Conservation (phyloP, 2,113 vertebrate genomes). For the Oncorhynchus gorbuscha region DNA sequence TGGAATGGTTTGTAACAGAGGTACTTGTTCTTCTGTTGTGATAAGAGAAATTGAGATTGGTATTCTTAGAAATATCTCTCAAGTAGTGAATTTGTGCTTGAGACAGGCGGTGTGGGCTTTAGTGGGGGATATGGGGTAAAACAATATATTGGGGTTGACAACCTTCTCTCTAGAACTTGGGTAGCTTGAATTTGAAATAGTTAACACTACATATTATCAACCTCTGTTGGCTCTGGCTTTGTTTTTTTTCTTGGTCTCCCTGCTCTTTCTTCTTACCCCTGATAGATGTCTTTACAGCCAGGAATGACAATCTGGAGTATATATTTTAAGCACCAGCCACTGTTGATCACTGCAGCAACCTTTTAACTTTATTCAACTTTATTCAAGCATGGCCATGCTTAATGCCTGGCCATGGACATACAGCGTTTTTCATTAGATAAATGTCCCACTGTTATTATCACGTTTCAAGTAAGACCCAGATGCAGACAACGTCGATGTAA, state of each 20-base stretch:
- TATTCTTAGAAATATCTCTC: neutral
- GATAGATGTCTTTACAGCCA: slow-evolving; percentile 24
- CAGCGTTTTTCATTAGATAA: slow-evolving; percentile 21
- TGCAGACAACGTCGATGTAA: no score
- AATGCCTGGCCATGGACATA: slow-evolving; percentile 13
- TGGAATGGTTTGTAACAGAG: neutral
- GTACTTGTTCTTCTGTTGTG: neutral
- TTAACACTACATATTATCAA: neutral
- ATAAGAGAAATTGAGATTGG: slow-evolving; percentile 3
- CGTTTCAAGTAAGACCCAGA: no score
- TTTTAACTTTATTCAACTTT: slow-evolving; percentile 44
- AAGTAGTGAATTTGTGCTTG: slow-evolving; percentile 4
- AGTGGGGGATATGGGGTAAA: neutral
- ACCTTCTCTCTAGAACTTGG: neutral
- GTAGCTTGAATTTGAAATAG: slow-evolving; percentile 2
- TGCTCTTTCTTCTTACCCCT: neutral
- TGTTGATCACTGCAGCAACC: slow-evolving; percentile 20
- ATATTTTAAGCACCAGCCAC: slow-evolving; percentile 19
- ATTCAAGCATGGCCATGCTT: slow-evolving; percentile 11
- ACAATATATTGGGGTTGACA: neutral
- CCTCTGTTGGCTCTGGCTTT: neutral
- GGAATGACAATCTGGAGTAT: slow-evolving; percentile 20
- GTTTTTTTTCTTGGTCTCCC: neutral
- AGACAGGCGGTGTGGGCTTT: neutral
- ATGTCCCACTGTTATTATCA: neutral